These are phyloP conservation scores for Dromius quadrimaculatus DNA, from an alignment of 2,888 invertebrate genomes.

Conservation along the genomic window DNA sequence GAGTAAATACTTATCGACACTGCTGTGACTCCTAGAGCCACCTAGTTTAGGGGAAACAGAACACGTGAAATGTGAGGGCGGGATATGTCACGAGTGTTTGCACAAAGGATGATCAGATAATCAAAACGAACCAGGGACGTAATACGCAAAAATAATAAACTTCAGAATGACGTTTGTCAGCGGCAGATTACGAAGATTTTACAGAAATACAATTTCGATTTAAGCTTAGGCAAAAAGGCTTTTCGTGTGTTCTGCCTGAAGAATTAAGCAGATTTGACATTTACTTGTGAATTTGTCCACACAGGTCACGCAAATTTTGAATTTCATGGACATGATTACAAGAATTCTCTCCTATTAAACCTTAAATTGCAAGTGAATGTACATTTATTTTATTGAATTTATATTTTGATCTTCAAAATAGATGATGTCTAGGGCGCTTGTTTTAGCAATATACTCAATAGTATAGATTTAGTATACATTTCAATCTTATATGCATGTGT, in stretches of 20 bases:
- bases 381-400: no score
- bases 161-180: constrained; percentile 29
- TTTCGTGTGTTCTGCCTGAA: constrained; percentile 7
- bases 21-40: neutral
- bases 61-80: constrained; percentile 1
- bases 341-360: no score
- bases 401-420: no score
- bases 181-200: constrained; percentile 31
- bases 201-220: constrained; percentile 25
- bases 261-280: constrained; percentile 15
- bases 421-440: no score
- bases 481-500: no score
- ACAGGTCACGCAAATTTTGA: no score
- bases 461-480: no score
- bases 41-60: neutral
- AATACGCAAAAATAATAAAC: constrained; percentile 35
- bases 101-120: constrained; percentile 21
- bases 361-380: no score
- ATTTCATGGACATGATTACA: no score
- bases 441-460: no score
- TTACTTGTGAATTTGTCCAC: no score
- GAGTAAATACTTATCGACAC: no score
- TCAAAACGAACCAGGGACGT: constrained; percentile 27
- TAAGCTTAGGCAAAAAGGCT: neutral
- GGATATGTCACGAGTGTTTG: constrained; percentile 28